Percentiles rank a stretch among this genome's conserved stretches.
These are phyloP conservation scores for Asteroscopus sphinx DNA, from an alignment of 2,888 invertebrate species.

Conservation along the genomic window DNA sequence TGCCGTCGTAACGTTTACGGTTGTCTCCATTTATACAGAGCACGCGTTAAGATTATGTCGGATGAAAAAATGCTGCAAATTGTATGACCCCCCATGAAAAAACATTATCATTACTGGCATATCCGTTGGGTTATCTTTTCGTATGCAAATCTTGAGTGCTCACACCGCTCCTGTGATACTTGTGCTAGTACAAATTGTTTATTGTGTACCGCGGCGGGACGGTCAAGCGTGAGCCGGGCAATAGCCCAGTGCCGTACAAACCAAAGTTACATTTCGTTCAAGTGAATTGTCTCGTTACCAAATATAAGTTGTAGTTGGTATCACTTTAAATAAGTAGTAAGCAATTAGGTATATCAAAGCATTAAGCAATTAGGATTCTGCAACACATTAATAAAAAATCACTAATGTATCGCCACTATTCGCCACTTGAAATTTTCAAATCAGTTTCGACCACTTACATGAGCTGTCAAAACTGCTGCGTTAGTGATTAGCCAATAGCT, in stretches of 20 bases:
- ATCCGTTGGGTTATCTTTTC: slow-evolving; percentile 79
- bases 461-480: too few relatives aligned
- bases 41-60: slow-evolving; percentile 84
- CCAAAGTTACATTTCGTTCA: not conserved
- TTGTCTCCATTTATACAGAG: slow-evolving; percentile 78
- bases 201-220: slow-evolving; percentile 42
- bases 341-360: too few relatives aligned
- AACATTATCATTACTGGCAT: slow-evolving; percentile 84
- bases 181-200: slow-evolving; percentile 55
- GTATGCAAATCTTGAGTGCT: slow-evolving; percentile 82
- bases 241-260: not conserved
- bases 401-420: too few relatives aligned
- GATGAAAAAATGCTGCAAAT: slow-evolving; percentile 88
- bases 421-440: too few relatives aligned
- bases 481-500: too few relatives aligned
- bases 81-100: slow-evolving; percentile 86
- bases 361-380: too few relatives aligned
- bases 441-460: too few relatives aligned
- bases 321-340: too few relatives aligned
- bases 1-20: slow-evolving; percentile 44
- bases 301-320: too few relatives aligned
- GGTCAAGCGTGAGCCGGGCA: slow-evolving; percentile 37
- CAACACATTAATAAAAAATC: too few relatives aligned
- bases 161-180: slow-evolving; percentile 60
- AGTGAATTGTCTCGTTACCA: not conserved